These are phyloP conservation scores for Saguinus midas DNA, from an alignment of 2,113 vertebrate species.

Conservation along the genomic window DNA sequence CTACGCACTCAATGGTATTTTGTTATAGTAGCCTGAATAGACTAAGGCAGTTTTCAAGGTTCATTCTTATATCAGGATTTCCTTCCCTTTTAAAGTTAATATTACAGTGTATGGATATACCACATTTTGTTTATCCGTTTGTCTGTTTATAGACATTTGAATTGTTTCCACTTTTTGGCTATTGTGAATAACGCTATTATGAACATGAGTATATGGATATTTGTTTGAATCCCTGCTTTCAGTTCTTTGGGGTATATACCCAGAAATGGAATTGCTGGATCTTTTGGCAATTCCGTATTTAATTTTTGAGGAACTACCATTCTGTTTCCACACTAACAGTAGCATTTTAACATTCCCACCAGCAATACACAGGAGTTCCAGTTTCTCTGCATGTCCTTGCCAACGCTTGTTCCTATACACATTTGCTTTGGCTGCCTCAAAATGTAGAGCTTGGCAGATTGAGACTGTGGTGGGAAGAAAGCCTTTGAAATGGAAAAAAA, in stretches of 20 bases:
- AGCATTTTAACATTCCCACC: not conserved
- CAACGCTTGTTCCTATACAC: too few relatives aligned
- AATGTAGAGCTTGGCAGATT: not conserved
- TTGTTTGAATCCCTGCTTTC: not conserved
- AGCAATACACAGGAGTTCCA: not conserved
- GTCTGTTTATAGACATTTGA: not conserved
- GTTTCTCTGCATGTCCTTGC: not conserved
- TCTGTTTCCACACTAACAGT: not conserved
- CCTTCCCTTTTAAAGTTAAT: not conserved
- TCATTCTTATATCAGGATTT: not conserved
- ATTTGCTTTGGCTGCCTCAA: not conserved
- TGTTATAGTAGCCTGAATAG: not conserved
- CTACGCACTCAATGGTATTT: not conserved
- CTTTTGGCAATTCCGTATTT: not conserved
- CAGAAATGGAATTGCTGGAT: not conserved
- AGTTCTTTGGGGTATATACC: not conserved
- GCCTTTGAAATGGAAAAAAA: not conserved
- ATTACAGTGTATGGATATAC: not conserved
- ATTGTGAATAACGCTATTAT: not conserved
- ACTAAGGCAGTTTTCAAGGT: not conserved
- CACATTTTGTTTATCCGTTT: not conserved
- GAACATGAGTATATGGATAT: not conserved
- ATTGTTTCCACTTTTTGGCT: not conserved
- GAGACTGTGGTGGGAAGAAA: not conserved
- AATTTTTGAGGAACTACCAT: not conserved